Percentiles rank a stretch among this genome's conserved stretches.
These are phyloP conservation scores for Orientallactaga bullata DNA, from an alignment of 2,113 vertebrate species.

Conservation along the genomic window DNA sequence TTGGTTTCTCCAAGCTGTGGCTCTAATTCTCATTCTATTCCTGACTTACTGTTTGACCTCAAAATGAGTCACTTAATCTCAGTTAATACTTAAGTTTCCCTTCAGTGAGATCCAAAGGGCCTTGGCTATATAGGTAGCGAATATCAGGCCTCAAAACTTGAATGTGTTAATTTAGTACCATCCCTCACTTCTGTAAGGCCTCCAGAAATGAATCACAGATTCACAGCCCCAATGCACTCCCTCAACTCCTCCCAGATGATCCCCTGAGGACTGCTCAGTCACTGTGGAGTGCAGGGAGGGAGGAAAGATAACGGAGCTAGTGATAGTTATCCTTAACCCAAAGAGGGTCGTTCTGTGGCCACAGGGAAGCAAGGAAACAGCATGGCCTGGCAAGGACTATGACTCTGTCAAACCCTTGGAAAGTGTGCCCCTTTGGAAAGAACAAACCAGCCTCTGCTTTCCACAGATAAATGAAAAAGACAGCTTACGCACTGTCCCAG, in stretches of 20 bases:
- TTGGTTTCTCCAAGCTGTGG: slow-evolving; percentile 41
- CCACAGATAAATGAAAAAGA: slow-evolving; percentile 26
- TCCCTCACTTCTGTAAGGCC: slow-evolving; percentile 57
- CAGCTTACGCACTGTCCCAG: not conserved
- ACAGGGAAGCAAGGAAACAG: not conserved
- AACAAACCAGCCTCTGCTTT: not conserved
- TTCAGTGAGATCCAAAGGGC: slow-evolving; percentile 57
- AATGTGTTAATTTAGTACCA: not conserved
- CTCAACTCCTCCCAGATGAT: slow-evolving; percentile 22
- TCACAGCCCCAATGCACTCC: not conserved
- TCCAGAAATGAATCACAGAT: slow-evolving; percentile 57
- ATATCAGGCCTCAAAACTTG: slow-evolving; percentile 58
- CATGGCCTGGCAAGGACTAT: no score
- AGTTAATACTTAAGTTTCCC: slow-evolving; percentile 67
- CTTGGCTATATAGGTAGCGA: slow-evolving; percentile 46
- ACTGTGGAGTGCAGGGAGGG: not conserved
- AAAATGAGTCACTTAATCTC: slow-evolving; percentile 77
- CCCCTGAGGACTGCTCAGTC: not conserved
- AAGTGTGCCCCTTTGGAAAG: not conserved
- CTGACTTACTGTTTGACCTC: slow-evolving; percentile 67
- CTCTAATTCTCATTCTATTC: slow-evolving; percentile 64
- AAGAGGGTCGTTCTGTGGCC: not conserved
- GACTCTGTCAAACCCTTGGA: not conserved
- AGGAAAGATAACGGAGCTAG: not conserved
- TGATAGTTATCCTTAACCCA: not conserved